Evolutionary conservation across 2,113 vertebrate genomes (phyloP).

Genomic region (Gambusia holbrooki): DNA sequence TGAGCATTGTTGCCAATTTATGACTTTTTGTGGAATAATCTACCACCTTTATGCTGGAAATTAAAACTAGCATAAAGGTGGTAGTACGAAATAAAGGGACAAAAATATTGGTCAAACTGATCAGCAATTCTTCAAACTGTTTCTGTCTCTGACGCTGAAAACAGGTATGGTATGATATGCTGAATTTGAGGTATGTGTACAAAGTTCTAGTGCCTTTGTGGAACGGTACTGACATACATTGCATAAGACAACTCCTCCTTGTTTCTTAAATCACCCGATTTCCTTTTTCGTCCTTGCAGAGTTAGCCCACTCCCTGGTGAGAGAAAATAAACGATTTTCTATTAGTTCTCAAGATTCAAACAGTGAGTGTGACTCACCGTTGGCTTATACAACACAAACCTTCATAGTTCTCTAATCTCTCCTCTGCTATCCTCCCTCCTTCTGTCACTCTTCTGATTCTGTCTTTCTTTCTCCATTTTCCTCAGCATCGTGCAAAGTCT

Average conservation of each 20-base stretch:
- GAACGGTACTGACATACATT: slow-evolving; percentile 43
- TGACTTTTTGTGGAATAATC: too few relatives aligned
- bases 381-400: slow-evolving; percentile 75
- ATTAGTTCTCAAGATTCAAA: slow-evolving; percentile 77
- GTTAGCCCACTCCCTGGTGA: slow-evolving; percentile 70
- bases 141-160: slow-evolving; percentile 1
- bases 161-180: slow-evolving; percentile 7
- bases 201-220: slow-evolving; percentile 19
- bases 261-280: slow-evolving; percentile 61
- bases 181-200: slow-evolving; percentile 19
- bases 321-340: slow-evolving; percentile 75
- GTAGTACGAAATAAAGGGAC: too few relatives aligned
- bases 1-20: too few relatives aligned
- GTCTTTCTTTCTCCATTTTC: slow-evolving; percentile 68
- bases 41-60: too few relatives aligned
- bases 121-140: background rate
- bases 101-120: too few relatives aligned
- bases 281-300: slow-evolving; percentile 69
- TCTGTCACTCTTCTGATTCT: slow-evolving; percentile 68
- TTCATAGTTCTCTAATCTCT: slow-evolving; percentile 70
- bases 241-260: slow-evolving; percentile 55
- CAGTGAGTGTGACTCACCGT: slow-evolving; percentile 75
- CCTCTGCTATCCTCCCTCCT: slow-evolving; percentile 52
- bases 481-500: slow-evolving; percentile 68
- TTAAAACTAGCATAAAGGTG: too few relatives aligned